Evolutionary conservation across 1,140 invertebrate genomes (phyloP), one percentile per base, ranked within the genome.

Genomic region (Cotesia chilonis): DNA sequence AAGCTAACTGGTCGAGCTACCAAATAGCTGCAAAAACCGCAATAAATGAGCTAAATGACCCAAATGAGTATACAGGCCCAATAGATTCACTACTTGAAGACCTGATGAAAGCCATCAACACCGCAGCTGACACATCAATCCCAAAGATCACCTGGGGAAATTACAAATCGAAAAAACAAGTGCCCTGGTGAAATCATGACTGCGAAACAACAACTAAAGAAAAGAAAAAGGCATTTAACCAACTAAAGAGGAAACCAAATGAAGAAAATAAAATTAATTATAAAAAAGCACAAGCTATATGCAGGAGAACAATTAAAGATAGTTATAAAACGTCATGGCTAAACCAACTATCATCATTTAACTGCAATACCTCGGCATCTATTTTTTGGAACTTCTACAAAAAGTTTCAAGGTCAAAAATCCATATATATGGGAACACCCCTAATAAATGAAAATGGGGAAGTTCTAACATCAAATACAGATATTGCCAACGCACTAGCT

Each of bases 161-260:
- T 68, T 68, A 12, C 47, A 75, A 77, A 2, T 1, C 38, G 71
- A 76, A 78, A 41, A 75, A 66, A 28, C 4, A n/a, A 0, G 72
- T 81, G 9, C 78, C 78, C 4, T 84, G 82, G 82, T 83, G 80
- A 80, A 83, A 81, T 64, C 66, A 79, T 12, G 73, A 82, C 4
- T 84, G 81, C 67, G 61, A 75, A 72, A 72, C 57, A 41, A 77
- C 77, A 41, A 57, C 78, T 1, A 80, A 78, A 75, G 67, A 77
- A 63, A 67, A 72, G 0, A 84, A 81, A 77, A 78, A 78, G 66
- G 76, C 80, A 6, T 68, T 79, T 28, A 76, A 77, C 59, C 68
- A 71, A 47, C 79, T 73, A 57, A 81, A 77, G 68, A 73, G 73
- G 68, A 74, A 83, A 61, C 75, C 73, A 72, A 79, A 68, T 68